phyloP scores from a whole-genome alignment of 92 coral and sea anemone genomes.

The Porites rus region DNA sequence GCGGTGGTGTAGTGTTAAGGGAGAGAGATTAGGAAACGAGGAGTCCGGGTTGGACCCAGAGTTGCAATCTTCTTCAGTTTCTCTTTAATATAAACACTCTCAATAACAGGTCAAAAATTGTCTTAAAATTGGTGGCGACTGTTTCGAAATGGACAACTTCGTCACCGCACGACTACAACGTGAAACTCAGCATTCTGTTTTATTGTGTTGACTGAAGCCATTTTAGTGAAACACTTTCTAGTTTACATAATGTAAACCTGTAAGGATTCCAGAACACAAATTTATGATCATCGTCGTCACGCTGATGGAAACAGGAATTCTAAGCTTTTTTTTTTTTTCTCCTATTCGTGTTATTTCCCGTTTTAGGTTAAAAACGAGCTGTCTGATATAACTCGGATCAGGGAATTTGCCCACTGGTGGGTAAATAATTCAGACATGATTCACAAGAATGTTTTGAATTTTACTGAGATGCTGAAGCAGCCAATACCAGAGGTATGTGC shows the following conservation, averaged over 20 bases:
- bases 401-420: constrained; percentile 89
- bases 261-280: too few relatives aligned
- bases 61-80: too few relatives aligned
- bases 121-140: too few relatives aligned
- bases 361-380: constrained; percentile 69
- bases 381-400: constrained; percentile 65
- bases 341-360: background rate
- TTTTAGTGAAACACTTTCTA: background rate
- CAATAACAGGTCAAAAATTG: too few relatives aligned
- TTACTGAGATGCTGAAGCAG: constrained; percentile 11
- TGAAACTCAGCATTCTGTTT: too few relatives aligned
- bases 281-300: background rate
- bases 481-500: constrained; percentile 16
- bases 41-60: too few relatives aligned
- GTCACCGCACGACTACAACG: too few relatives aligned
- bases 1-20: too few relatives aligned
- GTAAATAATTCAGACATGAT: constrained; percentile 63
- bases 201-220: background rate
- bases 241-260: too few relatives aligned
- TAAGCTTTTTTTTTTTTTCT: background rate
- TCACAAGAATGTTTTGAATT: constrained; percentile 29
- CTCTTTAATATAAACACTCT: too few relatives aligned
- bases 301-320: background rate
- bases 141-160: too few relatives aligned
- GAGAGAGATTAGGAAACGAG: too few relatives aligned